A percentile compares a stretch with the other conserved stretches of the same genome.
Evolutionary conservation across 2,113 vertebrate genomes (phyloP).

Genomic region (Entomyzon cyanotis): DNA sequence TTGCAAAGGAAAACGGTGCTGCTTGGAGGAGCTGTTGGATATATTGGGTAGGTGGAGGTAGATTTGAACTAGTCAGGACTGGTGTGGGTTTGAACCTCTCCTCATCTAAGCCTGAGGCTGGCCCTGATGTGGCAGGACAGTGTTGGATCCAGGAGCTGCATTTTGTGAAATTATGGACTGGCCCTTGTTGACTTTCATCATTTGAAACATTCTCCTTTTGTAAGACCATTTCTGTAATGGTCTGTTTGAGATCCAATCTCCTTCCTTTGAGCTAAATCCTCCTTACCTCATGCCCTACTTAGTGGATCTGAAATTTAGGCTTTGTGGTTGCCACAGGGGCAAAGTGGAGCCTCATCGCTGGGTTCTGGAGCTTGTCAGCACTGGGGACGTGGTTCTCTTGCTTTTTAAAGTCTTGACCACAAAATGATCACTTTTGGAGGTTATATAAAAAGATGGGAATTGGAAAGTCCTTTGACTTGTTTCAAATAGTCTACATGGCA

Average conservation of each 20-base stretch:
- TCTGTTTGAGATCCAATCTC: neutral
- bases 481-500: neutral
- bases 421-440: constrained; percentile 28
- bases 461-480: neutral
- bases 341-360: neutral
- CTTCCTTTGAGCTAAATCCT: neutral
- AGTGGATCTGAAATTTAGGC: neutral
- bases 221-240: neutral
- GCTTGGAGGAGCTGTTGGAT: neutral
- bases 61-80: neutral
- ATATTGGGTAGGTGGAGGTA: neutral
- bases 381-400: neutral
- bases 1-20: neutral
- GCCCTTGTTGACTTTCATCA: neutral
- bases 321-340: constrained; percentile 64
- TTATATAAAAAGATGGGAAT: constrained; percentile 10
- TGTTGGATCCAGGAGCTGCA: neutral
- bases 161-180: neutral
- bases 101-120: neutral
- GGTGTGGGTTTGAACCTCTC: neutral
- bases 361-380: neutral
- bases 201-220: neutral
- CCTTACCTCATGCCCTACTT: neutral
- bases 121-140: neutral
- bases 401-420: neutral